Evolutionary conservation across 2,888 invertebrate genomes (phyloP), one percentile per base, ranked within the genome.

Genomic region (Sinelater perroti): DNA sequence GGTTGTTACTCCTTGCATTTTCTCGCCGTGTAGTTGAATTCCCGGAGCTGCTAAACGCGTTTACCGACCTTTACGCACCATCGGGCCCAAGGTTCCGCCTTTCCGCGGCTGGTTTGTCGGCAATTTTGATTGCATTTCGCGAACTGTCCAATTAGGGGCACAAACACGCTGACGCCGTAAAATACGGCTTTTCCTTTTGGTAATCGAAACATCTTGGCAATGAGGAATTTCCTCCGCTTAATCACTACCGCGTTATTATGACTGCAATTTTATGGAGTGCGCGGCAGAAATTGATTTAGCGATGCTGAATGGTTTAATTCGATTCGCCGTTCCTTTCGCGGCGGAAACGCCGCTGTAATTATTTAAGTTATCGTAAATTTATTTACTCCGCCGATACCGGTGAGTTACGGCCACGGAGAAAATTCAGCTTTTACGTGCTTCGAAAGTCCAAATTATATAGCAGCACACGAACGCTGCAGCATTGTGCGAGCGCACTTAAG

Each of bases 51-150:
- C 14, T 49, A 49, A 49, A 35, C 36, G 36, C 49, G 26, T 36
- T 24, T 36, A 49, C 36, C 50, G 28, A 38, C 38, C 38, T 38
- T 28, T 26, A 50, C 38, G 38, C 38, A 11, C 26, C 49, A 36
- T 36, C 49, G 38, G 38, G 38, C 36, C 13, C 11, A 49, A 49
- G 49, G 36, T 50, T 50, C 38, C 18, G 28, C 28, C 28, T 38
- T 10, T 38, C 20, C 21, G 38, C 10, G 17, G 17, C 36, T 49
- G 24, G 24, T 49, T 38, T 50, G 17, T n/a, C 5, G 38, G 26
- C 30, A 13, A 50, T 38, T 50, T 38, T 50, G 50, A 50, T 50
- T 50, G 17, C 38, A 38, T 50, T 44, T 44, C 44, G 30, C 36
- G 26, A 50, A 50, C 14, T 50, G 28, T 24, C 28, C 35, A 38